Evolutionary conservation across 2,888 invertebrate species (phyloP), one percentile per base, ranked within the genome.

Genomic region (Pimpla rufipes): DNA sequence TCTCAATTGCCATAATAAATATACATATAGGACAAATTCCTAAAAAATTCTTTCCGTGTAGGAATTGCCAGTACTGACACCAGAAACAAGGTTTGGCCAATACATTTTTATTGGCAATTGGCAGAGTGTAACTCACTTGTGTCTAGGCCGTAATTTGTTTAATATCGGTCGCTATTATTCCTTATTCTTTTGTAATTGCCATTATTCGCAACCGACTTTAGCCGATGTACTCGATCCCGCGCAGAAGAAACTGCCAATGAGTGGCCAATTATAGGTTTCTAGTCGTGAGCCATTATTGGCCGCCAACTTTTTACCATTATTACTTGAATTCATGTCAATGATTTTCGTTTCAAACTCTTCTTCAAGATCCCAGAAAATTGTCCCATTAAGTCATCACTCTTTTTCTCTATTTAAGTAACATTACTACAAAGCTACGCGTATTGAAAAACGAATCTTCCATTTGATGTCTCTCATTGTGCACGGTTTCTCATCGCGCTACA

Each of bases 61-160:
- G 80, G 80, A 81, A 64, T 52, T 70, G 75, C 64, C 75, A 75
- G 21, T 16, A 8, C 68, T 75, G 21, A 81, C 80, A 76, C 75
- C 68, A 81, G 80, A 55, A 67, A 52, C 52, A 75, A 75, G 47
- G 47, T 21, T 70, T 70, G 75, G 62, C 68, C 70, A 45, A 62
- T 52, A 50, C 52, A 75, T 50, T 59, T 45, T 81, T 81, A 75
- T 67, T 64, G 35, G 77, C 42, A 23, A 52, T 71, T 55, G 71
- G 47, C 64, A 70, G 18, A 57, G 67, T 42, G 45, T 68, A 59
- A 57, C 37, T 78, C 47, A 13, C 57, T 47, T 21, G 59, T 78
- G 29, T 76, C 62, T 59, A 59, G 59, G 68, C 70, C 68, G 29
- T 78, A 13, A 71, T 59, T 68, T 70, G 55, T 5, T 62, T 11